Percentiles rank a stretch among this genome's conserved stretches.
Evolutionary conservation across 2,113 vertebrate species (phyloP).

Genomic region (Galeopterus variegatus): DNA sequence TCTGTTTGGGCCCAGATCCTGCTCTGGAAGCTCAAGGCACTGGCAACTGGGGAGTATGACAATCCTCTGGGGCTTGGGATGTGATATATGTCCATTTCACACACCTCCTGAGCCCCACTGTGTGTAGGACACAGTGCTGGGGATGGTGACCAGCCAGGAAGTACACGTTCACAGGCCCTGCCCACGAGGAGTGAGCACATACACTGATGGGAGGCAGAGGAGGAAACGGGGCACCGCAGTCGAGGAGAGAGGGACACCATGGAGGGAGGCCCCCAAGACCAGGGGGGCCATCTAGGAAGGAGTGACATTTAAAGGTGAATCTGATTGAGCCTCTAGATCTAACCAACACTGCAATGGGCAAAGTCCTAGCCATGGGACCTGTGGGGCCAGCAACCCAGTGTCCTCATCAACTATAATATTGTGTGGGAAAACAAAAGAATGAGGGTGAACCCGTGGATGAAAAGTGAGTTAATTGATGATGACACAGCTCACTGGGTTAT

Average conservation of each 20-base stretch:
- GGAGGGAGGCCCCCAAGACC: background rate
- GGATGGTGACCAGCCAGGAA: background rate
- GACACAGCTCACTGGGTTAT: background rate
- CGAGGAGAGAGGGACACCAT: background rate
- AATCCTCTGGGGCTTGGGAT: background rate
- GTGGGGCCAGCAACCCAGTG: background rate
- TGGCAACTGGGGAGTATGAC: background rate
- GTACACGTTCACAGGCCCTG: background rate
- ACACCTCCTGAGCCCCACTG: background rate
- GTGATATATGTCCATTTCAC: background rate
- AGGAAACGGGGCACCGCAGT: too few relatives aligned
- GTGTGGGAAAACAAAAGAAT: background rate
- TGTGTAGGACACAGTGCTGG: background rate
- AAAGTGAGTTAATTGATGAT: background rate
- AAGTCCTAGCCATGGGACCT: background rate
- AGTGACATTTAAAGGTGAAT: background rate
- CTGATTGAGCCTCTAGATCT: too few relatives aligned
- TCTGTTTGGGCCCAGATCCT: background rate
- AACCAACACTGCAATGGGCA: background rate
- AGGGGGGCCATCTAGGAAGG: background rate
- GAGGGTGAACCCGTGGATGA: background rate
- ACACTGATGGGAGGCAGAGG: background rate
- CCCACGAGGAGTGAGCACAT: fast-evolving
- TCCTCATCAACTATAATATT: background rate
- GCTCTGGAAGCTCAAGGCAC: background rate